phyloP scores from a whole-genome alignment of 2,888 invertebrate species.

The Phragmatobia fuliginosa region DNA sequence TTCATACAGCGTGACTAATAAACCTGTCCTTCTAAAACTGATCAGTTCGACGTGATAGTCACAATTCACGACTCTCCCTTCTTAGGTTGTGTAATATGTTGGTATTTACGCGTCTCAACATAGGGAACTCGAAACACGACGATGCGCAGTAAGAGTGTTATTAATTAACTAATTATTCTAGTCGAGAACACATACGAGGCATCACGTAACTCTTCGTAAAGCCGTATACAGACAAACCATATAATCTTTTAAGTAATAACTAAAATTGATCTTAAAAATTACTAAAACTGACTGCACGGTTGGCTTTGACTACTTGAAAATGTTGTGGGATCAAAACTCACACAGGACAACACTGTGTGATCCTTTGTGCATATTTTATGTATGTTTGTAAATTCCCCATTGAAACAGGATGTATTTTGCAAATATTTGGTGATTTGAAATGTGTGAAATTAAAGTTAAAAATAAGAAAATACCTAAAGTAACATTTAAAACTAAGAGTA shows the following conservation, averaged over 20 bases:
- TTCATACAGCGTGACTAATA: slow-evolving; percentile 53
- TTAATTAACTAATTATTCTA: slow-evolving; percentile 68
- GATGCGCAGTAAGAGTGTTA: slow-evolving; percentile 58
- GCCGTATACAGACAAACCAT: slow-evolving; percentile 44
- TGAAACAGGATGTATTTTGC: too few relatives aligned
- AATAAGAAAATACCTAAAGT: not conserved
- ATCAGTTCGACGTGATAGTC: slow-evolving; percentile 35
- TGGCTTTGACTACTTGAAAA: too few relatives aligned
- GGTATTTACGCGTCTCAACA: slow-evolving; percentile 25
- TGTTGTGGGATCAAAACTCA: too few relatives aligned
- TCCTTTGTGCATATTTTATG: too few relatives aligned
- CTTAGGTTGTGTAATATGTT: slow-evolving; percentile 36
- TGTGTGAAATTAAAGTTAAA: too few relatives aligned
- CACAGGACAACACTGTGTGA: too few relatives aligned
- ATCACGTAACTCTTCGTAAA: slow-evolving; percentile 48
- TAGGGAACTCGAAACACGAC: slow-evolving; percentile 29
- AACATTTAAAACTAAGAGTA: not conserved
- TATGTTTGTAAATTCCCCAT: too few relatives aligned
- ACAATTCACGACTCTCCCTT: slow-evolving; percentile 38
- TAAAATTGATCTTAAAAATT: too few relatives aligned
- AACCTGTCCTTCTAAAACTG: slow-evolving; percentile 49
- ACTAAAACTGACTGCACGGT: too few relatives aligned
- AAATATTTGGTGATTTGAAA: too few relatives aligned
- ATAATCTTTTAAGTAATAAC: too few relatives aligned
- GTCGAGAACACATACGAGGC: slow-evolving; percentile 56